Evolutionary conservation across 1,140 invertebrate genomes (phyloP), one percentile per base, ranked within the genome.

Genomic region (Drosophila trapezifrons): DNA sequence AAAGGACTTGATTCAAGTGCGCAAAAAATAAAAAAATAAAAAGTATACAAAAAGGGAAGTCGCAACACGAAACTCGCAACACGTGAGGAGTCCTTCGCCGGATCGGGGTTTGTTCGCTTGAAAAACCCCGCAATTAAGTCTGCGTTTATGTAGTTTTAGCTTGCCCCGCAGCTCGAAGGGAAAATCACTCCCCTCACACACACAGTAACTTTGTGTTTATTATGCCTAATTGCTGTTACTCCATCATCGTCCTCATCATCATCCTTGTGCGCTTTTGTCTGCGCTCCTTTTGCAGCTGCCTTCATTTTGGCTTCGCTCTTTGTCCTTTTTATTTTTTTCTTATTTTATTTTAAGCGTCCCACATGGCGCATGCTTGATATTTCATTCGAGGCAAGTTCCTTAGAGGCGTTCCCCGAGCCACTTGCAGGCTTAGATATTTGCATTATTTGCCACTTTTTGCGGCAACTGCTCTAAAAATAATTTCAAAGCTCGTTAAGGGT

Each of bases 211-310:
- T 90, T 76, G 76, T 90, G 80, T 91, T 90, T 91, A 90, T 90
- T 91, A 83, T 79, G 70, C 73, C 80, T 90, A 90, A 90, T 90
- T 90, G 87, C 89, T 84, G 89, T 90, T 87, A 87, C 79, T 80
- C 64, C 74, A 84, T 76, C 78, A 85, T 62, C 52, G 18, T 62
- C 52, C 18, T 37, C 59, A 63, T 60, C 57, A 37, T 71, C 78
- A 72, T 62, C 77, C 69, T 57, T 84, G 55, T 75, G 59, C 63
- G 60, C 77, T 71, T 76, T 86, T 86, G 80, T 86, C 83, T 78
- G 75, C 64, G 74, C 64, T 86, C 63, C 70, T 69, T 78, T 87
- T 87, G 83, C 83, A 86, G 83, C 83, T 86, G 83, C 83, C 52
- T 67, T 59, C 62, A 79, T 87, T 87, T 76, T 27, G 29, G 25